These are phyloP conservation scores for Thinocorus orbignyianus DNA, from an alignment of 2,113 vertebrate species.

Conservation along the genomic window DNA sequence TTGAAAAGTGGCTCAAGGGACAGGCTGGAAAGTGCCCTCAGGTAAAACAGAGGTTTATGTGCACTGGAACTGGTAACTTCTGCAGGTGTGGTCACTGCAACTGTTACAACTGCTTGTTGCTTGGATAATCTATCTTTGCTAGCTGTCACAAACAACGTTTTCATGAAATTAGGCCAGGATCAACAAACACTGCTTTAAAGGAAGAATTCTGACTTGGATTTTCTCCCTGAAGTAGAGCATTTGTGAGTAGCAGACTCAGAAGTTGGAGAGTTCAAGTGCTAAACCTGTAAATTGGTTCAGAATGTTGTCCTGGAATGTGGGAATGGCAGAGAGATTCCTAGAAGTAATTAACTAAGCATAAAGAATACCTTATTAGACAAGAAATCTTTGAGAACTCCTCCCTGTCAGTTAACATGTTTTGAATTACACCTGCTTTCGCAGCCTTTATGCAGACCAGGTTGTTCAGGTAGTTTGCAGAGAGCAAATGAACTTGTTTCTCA, in stretches of 20 bases:
- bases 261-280: background rate
- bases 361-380: background rate
- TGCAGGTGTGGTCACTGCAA: background rate
- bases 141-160: background rate
- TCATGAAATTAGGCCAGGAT: background rate
- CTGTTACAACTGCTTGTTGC: background rate
- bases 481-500: too few species aligned
- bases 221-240: background rate
- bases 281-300: background rate
- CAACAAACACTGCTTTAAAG: background rate
- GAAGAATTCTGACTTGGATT: background rate
- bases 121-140: background rate
- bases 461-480: background rate
- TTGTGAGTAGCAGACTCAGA: background rate
- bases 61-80: background rate
- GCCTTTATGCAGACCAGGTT: background rate
- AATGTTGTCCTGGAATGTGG: background rate
- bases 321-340: background rate
- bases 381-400: background rate
- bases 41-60: slow-evolving; percentile 67
- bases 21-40: slow-evolving; percentile 91
- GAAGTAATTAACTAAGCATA: background rate
- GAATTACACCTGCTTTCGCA: background rate
- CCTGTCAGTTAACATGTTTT: background rate
- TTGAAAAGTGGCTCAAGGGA: slow-evolving; percentile 88